Evolutionary conservation across 2,888 invertebrate species (phyloP).

Genomic region (Limnephilus lunatus): DNA sequence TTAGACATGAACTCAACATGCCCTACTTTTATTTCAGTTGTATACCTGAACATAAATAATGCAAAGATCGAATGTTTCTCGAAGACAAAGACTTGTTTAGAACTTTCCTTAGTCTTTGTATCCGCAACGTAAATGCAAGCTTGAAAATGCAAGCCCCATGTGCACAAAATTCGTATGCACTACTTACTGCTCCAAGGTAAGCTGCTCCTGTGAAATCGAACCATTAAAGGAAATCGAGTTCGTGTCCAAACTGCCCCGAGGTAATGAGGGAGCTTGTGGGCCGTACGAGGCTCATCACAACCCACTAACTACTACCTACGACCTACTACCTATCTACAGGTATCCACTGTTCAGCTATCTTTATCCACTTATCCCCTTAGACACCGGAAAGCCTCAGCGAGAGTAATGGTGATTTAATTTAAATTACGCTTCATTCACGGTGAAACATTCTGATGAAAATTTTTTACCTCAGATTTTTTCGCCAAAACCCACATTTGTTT

Average conservation of each 20-base stretch:
- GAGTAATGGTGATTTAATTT: constrained; percentile 29
- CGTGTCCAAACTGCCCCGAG: constrained; percentile 23
- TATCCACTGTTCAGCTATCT: background rate
- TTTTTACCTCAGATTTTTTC: background rate
- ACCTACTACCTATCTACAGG: background rate
- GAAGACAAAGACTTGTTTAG: background rate
- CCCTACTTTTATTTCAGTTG: background rate
- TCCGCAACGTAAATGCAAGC: background rate
- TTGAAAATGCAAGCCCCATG: background rate
- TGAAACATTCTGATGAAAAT: background rate
- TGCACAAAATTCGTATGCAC: constrained; percentile 6
- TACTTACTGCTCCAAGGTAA: background rate
- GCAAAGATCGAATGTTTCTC: background rate
- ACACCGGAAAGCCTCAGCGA: constrained; percentile 6
- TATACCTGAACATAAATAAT: background rate
- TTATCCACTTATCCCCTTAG: background rate
- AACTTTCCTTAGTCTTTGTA: background rate
- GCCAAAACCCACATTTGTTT: background rate
- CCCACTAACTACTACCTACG: background rate
- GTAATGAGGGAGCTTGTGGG: background rate
- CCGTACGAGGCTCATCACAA: constrained; percentile 7
- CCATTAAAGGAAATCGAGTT: constrained; percentile 33
- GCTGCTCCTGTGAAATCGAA: constrained; percentile 29
- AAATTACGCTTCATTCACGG: constrained; percentile 15
- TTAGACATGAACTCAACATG: background rate